These are phyloP conservation scores for Eupithecia insigniata DNA, from an alignment of 2,888 invertebrate species.

Conservation along the genomic window DNA sequence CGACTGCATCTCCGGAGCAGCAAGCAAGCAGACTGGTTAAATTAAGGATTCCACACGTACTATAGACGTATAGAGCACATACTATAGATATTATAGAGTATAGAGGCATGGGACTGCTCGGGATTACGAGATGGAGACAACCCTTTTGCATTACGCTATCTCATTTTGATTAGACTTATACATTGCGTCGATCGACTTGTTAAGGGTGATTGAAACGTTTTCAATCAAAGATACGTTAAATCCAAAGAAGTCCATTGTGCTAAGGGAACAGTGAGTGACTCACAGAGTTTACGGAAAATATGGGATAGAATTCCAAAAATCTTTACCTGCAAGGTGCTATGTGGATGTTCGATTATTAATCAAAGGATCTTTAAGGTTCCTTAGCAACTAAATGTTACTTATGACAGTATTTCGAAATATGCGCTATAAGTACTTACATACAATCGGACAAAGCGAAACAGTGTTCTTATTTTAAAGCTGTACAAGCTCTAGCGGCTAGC, in stretches of 20 bases:
- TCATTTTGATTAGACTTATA: slow-evolving; percentile 25
- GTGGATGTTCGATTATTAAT: background rate
- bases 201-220: background rate
- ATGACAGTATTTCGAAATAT: background rate
- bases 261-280: background rate
- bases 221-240: background rate
- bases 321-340: background rate
- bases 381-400: background rate
- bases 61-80: slow-evolving; percentile 41
- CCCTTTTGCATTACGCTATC: slow-evolving; percentile 20
- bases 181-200: background rate
- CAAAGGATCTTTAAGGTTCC: background rate
- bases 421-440: too few relatives aligned
- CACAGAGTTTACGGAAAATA: background rate
- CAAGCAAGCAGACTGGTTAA: slow-evolving; percentile 63
- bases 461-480: background rate
- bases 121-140: slow-evolving; percentile 29
- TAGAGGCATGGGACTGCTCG: slow-evolving; percentile 50
- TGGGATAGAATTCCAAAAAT: background rate
- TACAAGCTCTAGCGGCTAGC: slow-evolving; percentile 5
- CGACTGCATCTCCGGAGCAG: slow-evolving; percentile 74
- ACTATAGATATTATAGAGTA: background rate
- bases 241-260: background rate
- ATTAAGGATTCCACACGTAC: slow-evolving; percentile 77
- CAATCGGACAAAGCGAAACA: background rate